phyloP scores from a whole-genome alignment of 1,140 invertebrate genomes.

The Cylas formicarius region DNA sequence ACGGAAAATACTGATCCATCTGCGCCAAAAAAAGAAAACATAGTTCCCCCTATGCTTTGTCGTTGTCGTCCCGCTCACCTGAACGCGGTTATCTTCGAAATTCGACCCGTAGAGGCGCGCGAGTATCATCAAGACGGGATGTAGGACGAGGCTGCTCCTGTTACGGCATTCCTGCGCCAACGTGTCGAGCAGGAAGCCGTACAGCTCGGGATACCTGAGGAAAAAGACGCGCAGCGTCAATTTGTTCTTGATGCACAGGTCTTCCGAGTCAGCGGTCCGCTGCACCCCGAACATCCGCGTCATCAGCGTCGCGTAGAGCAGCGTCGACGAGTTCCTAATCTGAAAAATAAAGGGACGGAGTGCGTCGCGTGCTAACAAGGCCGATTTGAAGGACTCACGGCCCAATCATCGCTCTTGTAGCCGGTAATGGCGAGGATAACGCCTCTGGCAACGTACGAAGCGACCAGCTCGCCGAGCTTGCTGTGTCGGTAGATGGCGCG shows the following conservation, averaged over 20 bases:
- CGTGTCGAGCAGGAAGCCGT: conserved; percentile 68
- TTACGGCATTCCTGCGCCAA: conserved; percentile 47
- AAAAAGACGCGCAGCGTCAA: conserved; percentile 78
- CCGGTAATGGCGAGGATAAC: conserved; percentile 66
- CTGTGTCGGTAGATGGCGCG: conserved; percentile 71
- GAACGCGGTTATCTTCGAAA: conserved; percentile 51
- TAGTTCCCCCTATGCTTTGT: not conserved
- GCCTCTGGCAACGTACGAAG: conserved; percentile 63
- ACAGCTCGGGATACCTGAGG: conserved; percentile 69
- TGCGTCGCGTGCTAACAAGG: conserved; percentile 1
- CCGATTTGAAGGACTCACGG: conserved; percentile 45
- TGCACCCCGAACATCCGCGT: conserved; percentile 86
- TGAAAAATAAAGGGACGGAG: conserved; percentile 33
- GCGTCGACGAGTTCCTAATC: conserved; percentile 80
- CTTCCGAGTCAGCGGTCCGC: conserved; percentile 63
- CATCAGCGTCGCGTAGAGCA: conserved; percentile 79
- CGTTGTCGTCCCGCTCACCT: conserved; percentile 43
- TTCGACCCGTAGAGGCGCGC: conserved; percentile 69
- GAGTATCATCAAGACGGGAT: conserved; percentile 73
- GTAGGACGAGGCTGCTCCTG: conserved; percentile 47
- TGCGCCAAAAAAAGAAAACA: conserved; percentile 28
- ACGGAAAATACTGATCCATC: conserved; percentile 42
- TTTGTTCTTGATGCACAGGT: conserved; percentile 66
- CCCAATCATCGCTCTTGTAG: conserved; percentile 70
- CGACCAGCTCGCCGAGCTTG: conserved; percentile 63